Evolutionary conservation across 2,888 invertebrate genomes (phyloP).

Genomic region (Eristalis intricaria): DNA sequence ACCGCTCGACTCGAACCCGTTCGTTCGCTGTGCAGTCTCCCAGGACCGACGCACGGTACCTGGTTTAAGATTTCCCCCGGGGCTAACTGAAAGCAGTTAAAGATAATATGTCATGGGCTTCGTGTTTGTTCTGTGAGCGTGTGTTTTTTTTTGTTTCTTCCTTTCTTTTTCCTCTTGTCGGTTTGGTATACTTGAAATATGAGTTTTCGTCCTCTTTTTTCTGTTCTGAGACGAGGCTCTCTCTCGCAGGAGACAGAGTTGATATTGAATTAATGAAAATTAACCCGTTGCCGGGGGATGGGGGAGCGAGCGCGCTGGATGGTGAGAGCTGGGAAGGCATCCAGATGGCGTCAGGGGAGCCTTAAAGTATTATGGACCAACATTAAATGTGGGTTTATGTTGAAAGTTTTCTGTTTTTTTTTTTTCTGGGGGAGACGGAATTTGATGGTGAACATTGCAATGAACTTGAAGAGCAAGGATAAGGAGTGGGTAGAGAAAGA

Average conservation of each 20-base stretch:
- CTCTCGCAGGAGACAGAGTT: conserved; percentile 69
- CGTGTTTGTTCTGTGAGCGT: neutral
- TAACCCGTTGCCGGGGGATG: conserved; percentile 54
- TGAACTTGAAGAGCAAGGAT: neutral
- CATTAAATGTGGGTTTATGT: conserved; percentile 29
- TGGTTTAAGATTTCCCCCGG: conserved; percentile 69
- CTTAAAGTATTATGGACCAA: conserved; percentile 28
- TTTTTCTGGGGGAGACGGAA: neutral
- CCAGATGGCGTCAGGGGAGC: conserved; percentile 53
- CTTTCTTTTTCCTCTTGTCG: neutral
- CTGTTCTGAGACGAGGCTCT: conserved; percentile 1
- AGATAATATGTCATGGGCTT: conserved; percentile 68
- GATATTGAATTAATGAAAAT: conserved; percentile 77
- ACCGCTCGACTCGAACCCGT: conserved; percentile 29
- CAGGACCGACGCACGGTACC: conserved; percentile 51
- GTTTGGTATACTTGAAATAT: conserved; percentile 32
- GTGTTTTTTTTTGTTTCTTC: conserved; percentile 8
- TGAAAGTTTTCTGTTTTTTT: neutral
- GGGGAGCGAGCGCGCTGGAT: neutral
- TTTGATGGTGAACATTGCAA: neutral
- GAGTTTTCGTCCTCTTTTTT: conserved; percentile 35
- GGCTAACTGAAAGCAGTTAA: conserved; percentile 71
- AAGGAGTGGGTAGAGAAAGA: no score
- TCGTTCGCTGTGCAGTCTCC: neutral
- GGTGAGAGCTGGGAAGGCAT: conserved; percentile 8